These are phyloP conservation scores for Steatocranus sp. DNA, from an alignment of 2,797 vertebrate genomes.

Conservation along the genomic window DNA sequence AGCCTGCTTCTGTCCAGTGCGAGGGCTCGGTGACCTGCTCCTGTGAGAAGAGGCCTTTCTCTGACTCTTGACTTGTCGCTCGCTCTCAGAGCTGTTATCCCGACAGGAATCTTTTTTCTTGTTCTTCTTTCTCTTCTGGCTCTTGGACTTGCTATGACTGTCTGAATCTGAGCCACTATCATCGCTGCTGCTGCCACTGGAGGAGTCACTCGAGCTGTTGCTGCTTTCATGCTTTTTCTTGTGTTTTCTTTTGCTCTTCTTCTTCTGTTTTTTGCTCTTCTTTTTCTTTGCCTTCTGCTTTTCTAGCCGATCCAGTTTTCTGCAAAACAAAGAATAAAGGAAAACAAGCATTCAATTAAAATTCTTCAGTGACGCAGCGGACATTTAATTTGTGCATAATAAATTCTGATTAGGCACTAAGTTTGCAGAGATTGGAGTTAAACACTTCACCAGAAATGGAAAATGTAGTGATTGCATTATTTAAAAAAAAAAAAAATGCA, in stretches of 20 bases:
- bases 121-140: conserved; percentile 76
- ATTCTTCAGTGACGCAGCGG: neutral
- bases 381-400: neutral
- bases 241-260: conserved; percentile 80
- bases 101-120: conserved; percentile 80
- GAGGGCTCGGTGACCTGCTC: conserved; percentile 69
- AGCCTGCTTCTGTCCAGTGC: conserved; percentile 54
- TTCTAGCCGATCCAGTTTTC: conserved; percentile 94
- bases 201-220: conserved; percentile 69
- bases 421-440: neutral
- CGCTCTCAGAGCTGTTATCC: conserved; percentile 73
- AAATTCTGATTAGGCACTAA: neutral
- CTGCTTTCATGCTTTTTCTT: conserved; percentile 74
- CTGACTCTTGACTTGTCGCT: conserved; percentile 73
- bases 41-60: conserved; percentile 71
- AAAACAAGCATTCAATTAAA: neutral
- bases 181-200: conserved; percentile 43
- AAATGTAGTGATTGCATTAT: neutral
- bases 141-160: conserved; percentile 68
- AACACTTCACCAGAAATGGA: neutral
- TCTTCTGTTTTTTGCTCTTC: conserved; percentile 86
- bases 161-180: conserved; percentile 63
- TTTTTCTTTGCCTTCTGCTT: conserved; percentile 87
- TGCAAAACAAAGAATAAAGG: conserved; percentile 41
- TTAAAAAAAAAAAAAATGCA: accelerated